These are phyloP conservation scores for Dilophus febrilis DNA, from an alignment of 2,888 invertebrate species.

Conservation along the genomic window DNA sequence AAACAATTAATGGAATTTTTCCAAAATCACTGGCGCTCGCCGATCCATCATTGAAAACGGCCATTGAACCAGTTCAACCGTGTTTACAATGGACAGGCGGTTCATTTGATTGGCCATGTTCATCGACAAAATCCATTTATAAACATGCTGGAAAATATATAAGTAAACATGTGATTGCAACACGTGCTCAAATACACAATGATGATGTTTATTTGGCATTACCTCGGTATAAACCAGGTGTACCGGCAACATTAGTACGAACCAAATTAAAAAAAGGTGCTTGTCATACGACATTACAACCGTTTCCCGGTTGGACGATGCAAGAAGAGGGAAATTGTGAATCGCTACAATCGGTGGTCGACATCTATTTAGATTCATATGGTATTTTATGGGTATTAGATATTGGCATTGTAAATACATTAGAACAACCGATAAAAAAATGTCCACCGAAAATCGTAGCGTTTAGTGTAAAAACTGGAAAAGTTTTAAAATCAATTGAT, in stretches of 20 bases:
- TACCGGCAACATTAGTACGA: constrained; percentile 47
- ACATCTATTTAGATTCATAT: constrained; percentile 42
- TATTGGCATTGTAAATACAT: constrained; percentile 48
- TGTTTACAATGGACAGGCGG: constrained; percentile 31
- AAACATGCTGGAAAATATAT: constrained; percentile 37
- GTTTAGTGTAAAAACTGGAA: constrained; percentile 38
- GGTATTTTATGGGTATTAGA: constrained; percentile 58
- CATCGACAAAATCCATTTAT: constrained; percentile 37
- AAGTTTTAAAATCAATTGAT: constrained; percentile 43
- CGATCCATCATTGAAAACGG: too few species aligned
- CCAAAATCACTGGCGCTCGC: too few species aligned
- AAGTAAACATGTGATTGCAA: constrained; percentile 40
- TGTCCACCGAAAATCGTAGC: constrained; percentile 54
- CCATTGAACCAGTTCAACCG: constrained; percentile 6
- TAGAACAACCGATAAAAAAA: constrained; percentile 43
- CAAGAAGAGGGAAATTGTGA: constrained; percentile 47
- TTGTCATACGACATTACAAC: constrained; percentile 34
- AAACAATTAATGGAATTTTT: too few species aligned
- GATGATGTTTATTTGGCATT: constrained; percentile 38
- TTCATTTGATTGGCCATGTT: constrained; percentile 33
- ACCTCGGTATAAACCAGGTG: constrained; percentile 42
- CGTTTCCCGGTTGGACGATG: constrained; percentile 45
- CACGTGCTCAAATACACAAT: constrained; percentile 37
- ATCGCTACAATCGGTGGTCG: constrained; percentile 51
- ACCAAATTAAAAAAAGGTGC: constrained; percentile 30